These are phyloP conservation scores for Pseudochaenichthys georgianus DNA, from an alignment of 2,797 vertebrate genomes.

Conservation along the genomic window DNA sequence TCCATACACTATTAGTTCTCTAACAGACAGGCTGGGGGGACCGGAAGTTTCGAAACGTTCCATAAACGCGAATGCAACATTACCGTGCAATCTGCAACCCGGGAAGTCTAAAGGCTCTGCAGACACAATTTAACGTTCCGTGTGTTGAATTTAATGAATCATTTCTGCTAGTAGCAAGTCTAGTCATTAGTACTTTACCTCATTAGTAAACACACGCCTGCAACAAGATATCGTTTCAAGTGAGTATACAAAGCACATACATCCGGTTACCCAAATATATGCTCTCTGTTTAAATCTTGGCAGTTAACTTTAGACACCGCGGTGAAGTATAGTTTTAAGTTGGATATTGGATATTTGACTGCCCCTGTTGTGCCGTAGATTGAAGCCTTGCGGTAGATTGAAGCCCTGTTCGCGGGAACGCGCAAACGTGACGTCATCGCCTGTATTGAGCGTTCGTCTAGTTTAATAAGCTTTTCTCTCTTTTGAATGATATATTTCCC, in stretches of 20 bases:
- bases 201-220: neutral
- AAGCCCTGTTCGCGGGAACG: too few species aligned
- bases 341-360: too few species aligned
- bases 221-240: neutral
- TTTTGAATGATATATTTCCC: too few species aligned
- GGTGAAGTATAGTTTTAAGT: too few species aligned
- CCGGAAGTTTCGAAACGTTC: accelerated
- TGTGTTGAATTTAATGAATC: neutral
- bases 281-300: neutral
- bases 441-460: too few species aligned
- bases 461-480: too few species aligned
- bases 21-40: neutral
- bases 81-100: constrained; percentile 23
- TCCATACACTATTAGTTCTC: too few species aligned
- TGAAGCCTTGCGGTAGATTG: too few species aligned
- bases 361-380: too few species aligned
- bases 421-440: too few species aligned
- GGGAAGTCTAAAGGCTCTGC: constrained; percentile 47
- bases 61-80: constrained; percentile 13
- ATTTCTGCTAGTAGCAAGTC: neutral
- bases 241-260: neutral
- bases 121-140: neutral
- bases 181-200: neutral
- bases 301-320: neutral
- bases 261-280: neutral